Conservation (phyloP, 2,888 invertebrate species). For the Latrodectus hesperus region DNA sequence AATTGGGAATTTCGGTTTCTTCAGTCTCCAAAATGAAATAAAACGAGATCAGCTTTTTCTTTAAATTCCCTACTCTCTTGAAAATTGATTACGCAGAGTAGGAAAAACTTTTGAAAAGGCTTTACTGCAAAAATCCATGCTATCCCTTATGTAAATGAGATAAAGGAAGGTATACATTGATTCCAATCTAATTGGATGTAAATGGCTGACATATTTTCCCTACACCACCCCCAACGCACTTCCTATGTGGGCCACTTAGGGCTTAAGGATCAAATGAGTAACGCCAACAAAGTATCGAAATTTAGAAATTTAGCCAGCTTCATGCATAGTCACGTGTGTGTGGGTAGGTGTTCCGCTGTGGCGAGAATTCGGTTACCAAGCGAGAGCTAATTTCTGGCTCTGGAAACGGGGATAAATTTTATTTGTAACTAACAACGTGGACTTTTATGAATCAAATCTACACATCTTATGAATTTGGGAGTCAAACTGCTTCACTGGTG, state of each 20-base stretch:
- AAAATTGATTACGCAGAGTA: slow-evolving; percentile 42
- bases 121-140: slow-evolving; percentile 27
- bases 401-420: too few relatives aligned
- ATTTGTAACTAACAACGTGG: too few relatives aligned
- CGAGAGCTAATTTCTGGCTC: too few relatives aligned
- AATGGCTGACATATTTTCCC: slow-evolving; percentile 27
- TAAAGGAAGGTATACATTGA: slow-evolving; percentile 30
- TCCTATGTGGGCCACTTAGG: background rate
- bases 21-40: slow-evolving; percentile 15
- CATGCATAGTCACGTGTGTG: slow-evolving; percentile 35
- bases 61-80: slow-evolving; percentile 7
- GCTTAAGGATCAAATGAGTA: background rate
- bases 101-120: slow-evolving; percentile 22
- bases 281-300: slow-evolving; percentile 5
- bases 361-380: too few relatives aligned
- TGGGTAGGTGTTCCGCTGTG: background rate
- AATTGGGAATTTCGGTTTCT: background rate
- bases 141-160: slow-evolving; percentile 42
- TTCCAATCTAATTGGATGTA: slow-evolving; percentile 61
- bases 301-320: slow-evolving; percentile 5
- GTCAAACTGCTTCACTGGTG: too few relatives aligned
- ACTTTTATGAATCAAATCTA: too few relatives aligned
- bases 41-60: slow-evolving; percentile 3
- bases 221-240: background rate
- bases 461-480: too few relatives aligned